Percentiles rank a stretch among this genome's conserved stretches.
phyloP scores from a whole-genome alignment of 1,140 invertebrate genomes.

The Macrosteles quadrilineatus region DNA sequence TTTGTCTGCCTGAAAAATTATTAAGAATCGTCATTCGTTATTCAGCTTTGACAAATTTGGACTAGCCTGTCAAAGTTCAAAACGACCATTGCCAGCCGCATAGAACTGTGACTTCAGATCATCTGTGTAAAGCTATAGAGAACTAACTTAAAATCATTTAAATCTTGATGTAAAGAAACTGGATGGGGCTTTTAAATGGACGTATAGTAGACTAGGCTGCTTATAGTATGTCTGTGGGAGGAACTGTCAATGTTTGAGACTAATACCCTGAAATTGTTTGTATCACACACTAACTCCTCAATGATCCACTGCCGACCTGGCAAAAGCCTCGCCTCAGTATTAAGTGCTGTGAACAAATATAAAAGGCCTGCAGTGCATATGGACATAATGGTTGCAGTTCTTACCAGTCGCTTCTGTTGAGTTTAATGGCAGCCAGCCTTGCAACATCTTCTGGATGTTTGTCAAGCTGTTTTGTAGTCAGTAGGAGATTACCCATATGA shows the following conservation, averaged over 20 bases:
- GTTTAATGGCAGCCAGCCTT: constrained; percentile 1
- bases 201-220: neutral
- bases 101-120: neutral
- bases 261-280: too few relatives aligned
- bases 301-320: too few relatives aligned
- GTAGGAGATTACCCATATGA: neutral
- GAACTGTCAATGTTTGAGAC: neutral
- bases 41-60: neutral
- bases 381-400: neutral
- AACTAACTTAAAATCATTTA: neutral
- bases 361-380: neutral
- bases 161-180: neutral
- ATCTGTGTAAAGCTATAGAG: neutral
- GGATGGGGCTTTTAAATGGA: neutral
- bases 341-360: too few relatives aligned
- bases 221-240: neutral
- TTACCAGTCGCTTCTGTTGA: constrained; percentile 10
- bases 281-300: too few relatives aligned
- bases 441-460: constrained; percentile 3
- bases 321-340: too few relatives aligned
- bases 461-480: neutral
- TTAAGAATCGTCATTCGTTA: neutral
- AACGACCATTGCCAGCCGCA: neutral
- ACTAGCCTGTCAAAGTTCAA: too few relatives aligned
- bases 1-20: neutral